A percentile compares a stretch with the other conserved stretches of the same genome.
phyloP scores from a whole-genome alignment of 2,797 vertebrate genomes.

The Sebastes elongatus region DNA sequence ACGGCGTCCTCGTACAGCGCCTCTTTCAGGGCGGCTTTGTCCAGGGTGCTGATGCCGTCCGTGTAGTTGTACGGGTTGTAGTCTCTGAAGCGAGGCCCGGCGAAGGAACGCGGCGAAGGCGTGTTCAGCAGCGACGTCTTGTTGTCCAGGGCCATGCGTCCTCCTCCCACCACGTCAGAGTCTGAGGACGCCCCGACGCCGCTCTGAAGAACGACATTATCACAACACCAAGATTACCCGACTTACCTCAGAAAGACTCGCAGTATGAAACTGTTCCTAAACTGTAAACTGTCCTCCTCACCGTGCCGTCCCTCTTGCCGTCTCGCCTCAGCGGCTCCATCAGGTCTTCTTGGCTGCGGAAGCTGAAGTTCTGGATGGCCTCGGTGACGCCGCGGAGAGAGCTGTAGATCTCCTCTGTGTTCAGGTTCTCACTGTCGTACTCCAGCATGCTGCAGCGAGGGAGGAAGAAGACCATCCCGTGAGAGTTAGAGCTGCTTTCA shows the following conservation, averaged over 20 bases:
- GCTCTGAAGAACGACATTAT: slow-evolving; percentile 62
- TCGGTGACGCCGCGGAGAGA: slow-evolving; percentile 95
- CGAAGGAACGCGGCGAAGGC: slow-evolving; percentile 88
- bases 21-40: slow-evolving; percentile 89
- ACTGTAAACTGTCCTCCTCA: slow-evolving; percentile 67
- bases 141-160: slow-evolving; percentile 93
- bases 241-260: too few relatives aligned
- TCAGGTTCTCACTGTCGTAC: slow-evolving; percentile 95
- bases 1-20: slow-evolving; percentile 88
- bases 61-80: slow-evolving; percentile 92
- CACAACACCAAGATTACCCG: too few relatives aligned
- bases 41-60: slow-evolving; percentile 86
- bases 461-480: background rate
- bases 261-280: too few relatives aligned
- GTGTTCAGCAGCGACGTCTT: slow-evolving; percentile 97
- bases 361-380: slow-evolving; percentile 97
- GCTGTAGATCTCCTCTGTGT: slow-evolving; percentile 97
- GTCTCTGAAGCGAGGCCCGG: slow-evolving; percentile 87
- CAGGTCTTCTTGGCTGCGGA: slow-evolving; percentile 94
- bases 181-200: slow-evolving; percentile 82
- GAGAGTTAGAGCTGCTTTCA: background rate
- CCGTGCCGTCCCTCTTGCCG: slow-evolving; percentile 84
- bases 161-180: slow-evolving; percentile 85
- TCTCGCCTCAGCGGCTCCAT: slow-evolving; percentile 90
- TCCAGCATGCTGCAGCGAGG: slow-evolving; percentile 88